Evolutionary conservation across 1,140 invertebrate species (phyloP).

Genomic region (Neuroterus valhalla): DNA sequence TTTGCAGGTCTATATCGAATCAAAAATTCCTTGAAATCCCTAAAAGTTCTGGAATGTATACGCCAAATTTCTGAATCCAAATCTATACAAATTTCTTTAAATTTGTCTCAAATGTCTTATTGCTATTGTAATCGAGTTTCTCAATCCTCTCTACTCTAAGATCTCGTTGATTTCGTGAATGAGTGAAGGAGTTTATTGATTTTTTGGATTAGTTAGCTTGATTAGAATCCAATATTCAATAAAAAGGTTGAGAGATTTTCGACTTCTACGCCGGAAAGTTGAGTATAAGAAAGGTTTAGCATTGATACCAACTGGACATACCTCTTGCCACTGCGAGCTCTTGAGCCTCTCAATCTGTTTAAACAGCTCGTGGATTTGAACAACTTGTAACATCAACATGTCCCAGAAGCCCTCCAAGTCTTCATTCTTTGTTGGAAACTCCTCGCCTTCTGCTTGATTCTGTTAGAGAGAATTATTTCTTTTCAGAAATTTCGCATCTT

Average conservation of each 20-base stretch:
- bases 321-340: slow-evolving; percentile 84
- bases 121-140: slow-evolving; percentile 5
- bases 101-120: background rate
- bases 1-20: too few species aligned
- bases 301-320: slow-evolving; percentile 53
- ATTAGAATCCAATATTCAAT: slow-evolving; percentile 17
- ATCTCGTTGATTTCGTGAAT: slow-evolving; percentile 36
- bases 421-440: slow-evolving; percentile 89
- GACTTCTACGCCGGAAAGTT: background rate
- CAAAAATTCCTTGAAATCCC: background rate
- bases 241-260: background rate
- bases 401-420: slow-evolving; percentile 98
- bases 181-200: slow-evolving; percentile 32
- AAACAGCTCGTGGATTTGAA: slow-evolving; percentile 87
- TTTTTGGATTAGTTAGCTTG: background rate
- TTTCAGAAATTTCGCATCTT: background rate
- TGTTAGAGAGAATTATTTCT: slow-evolving; percentile 59
- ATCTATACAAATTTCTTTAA: background rate
- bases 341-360: slow-evolving; percentile 83
- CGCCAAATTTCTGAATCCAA: background rate
- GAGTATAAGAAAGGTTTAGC: slow-evolving; percentile 13
- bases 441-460: slow-evolving; percentile 83
- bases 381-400: slow-evolving; percentile 94
- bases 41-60: background rate
- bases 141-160: background rate